Conservation (phyloP, 2,797 vertebrate genomes). For the Trachops cirrhosus region DNA sequence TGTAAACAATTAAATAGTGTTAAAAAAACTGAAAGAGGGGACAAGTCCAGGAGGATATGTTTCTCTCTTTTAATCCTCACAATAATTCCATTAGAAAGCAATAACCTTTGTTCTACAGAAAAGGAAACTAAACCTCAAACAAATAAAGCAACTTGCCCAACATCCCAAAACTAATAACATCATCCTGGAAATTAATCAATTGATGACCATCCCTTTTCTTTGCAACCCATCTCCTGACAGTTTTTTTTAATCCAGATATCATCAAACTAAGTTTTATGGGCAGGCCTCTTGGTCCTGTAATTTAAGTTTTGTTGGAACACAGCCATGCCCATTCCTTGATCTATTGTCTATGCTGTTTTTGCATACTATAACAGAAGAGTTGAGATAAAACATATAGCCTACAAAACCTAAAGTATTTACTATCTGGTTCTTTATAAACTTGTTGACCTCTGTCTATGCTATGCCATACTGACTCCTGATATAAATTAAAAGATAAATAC, state of each 20-base stretch:
- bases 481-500: background rate
- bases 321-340: background rate
- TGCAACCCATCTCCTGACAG: background rate
- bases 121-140: conserved; percentile 3
- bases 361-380: background rate
- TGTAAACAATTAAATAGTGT: background rate
- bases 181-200: background rate
- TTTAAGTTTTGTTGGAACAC: conserved; percentile 32
- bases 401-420: conserved; percentile 3
- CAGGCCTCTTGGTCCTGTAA: background rate
- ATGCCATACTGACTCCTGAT: background rate
- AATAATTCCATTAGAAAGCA: background rate
- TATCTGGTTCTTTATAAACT: background rate
- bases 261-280: background rate
- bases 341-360: background rate
- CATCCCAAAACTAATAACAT: background rate
- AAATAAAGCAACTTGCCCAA: background rate
- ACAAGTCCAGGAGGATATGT: background rate
- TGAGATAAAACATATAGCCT: background rate
- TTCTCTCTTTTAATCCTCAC: conserved; percentile 22
- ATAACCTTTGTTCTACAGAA: background rate
- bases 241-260: background rate
- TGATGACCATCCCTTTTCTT: background rate
- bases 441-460: background rate
- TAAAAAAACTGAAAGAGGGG: conserved; percentile 5